phyloP scores from a whole-genome alignment of 2,113 vertebrate species.

The Naja naja region DNA sequence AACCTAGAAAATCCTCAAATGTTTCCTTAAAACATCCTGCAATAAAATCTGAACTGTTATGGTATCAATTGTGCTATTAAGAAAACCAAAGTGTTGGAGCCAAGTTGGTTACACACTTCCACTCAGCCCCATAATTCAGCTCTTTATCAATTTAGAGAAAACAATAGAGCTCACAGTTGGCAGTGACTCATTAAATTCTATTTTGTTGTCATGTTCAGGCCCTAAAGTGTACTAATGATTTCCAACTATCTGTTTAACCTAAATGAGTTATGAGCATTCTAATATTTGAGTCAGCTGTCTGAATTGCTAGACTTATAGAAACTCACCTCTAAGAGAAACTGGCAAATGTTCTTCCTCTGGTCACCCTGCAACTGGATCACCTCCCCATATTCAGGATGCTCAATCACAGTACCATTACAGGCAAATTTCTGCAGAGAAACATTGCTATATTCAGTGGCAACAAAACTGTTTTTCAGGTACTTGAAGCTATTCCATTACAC shows the following conservation, averaged over 20 bases:
- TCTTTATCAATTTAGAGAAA: not conserved
- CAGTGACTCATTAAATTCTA: not conserved
- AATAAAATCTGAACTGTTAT: not conserved
- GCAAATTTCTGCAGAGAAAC: conserved; percentile 76
- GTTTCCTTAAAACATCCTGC: not conserved
- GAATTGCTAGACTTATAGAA: not conserved
- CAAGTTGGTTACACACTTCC: not conserved
- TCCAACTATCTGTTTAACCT: not conserved
- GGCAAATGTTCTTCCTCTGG: conserved; percentile 83
- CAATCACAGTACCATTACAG: conserved; percentile 85
- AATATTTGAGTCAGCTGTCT: not conserved
- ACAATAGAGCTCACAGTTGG: not conserved
- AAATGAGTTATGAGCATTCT: not conserved
- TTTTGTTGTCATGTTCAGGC: not conserved
- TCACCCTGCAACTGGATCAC: conserved; percentile 86
- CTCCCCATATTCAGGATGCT: conserved; percentile 84
- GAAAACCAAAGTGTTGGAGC: not conserved
- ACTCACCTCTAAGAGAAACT: conserved; percentile 82
- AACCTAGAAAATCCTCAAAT: not conserved
- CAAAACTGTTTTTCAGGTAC: not conserved
- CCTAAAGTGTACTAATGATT: not conserved
- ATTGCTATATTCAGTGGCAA: not conserved
- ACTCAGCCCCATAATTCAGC: not conserved
- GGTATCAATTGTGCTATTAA: not conserved
- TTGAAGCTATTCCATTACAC: not conserved